A percentile compares a stretch with the other conserved stretches of the same genome.
Evolutionary conservation across 2,113 vertebrate species (phyloP).

Genomic region (Sapajus apella): DNA sequence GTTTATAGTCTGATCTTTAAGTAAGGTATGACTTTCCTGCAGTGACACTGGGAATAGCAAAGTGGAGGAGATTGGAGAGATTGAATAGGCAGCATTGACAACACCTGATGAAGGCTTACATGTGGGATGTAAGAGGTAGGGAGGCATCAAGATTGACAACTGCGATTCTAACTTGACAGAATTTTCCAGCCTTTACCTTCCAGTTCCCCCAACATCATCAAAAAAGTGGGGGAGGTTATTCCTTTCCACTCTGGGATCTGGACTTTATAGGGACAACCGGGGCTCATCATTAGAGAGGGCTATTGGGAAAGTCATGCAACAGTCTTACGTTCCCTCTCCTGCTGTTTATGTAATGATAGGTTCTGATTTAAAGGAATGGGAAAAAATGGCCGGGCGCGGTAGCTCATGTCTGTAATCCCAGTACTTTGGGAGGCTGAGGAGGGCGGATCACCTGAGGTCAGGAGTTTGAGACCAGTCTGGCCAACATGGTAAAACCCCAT

Average conservation of each 20-base stretch:
- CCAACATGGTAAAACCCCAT: too few species aligned
- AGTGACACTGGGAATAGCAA: background rate
- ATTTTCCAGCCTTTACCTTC: background rate
- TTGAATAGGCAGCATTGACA: background rate
- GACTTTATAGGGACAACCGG: background rate
- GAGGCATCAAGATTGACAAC: background rate
- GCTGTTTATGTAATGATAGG: background rate
- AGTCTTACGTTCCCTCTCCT: background rate
- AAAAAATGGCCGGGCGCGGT: background rate
- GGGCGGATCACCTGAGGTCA: too few species aligned
- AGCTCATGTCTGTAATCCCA: too few species aligned
- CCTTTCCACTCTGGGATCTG: background rate
- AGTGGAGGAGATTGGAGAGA: background rate
- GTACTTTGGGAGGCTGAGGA: too few species aligned
- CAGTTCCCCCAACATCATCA: background rate
- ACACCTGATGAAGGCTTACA: background rate
- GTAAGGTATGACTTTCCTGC: background rate
- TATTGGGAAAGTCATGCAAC: background rate
- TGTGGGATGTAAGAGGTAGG: background rate
- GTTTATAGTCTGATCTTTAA: background rate
- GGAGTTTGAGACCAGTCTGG: too few species aligned
- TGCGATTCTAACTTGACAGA: background rate
- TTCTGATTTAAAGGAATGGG: background rate
- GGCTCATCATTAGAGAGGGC: background rate
- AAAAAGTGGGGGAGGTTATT: background rate